These are phyloP conservation scores for Coluber constrictor DNA, from an alignment of 2,797 vertebrate species.

Conservation along the genomic window DNA sequence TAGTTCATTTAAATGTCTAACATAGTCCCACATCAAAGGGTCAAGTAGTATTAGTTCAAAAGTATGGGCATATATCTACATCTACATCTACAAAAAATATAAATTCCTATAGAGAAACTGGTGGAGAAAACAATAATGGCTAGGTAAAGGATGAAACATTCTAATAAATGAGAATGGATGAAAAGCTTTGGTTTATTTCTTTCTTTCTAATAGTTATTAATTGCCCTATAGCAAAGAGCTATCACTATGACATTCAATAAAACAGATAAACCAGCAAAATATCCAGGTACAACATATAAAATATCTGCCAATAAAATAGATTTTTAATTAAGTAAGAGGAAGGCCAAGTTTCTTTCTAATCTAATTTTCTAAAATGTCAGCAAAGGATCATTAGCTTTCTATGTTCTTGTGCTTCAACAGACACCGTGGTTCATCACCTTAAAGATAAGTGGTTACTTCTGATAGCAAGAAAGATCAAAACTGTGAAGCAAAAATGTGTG, in stretches of 20 bases:
- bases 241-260: not conserved
- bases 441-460: not conserved
- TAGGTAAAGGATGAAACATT: not conserved
- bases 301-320: not conserved
- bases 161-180: not conserved
- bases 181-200: not conserved
- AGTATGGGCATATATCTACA: not conserved
- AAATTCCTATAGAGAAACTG: not conserved
- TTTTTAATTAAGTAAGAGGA: not conserved
- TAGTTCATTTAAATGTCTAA: constrained; percentile 17
- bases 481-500: not conserved
- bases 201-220: not conserved
- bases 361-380: not conserved
- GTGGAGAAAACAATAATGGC: not conserved
- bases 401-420: not conserved
- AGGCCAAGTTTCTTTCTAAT: not conserved
- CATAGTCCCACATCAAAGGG: not conserved
- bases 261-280: constrained; percentile 1
- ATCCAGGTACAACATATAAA: not conserved
- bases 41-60: not conserved
- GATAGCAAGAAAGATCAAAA: not conserved
- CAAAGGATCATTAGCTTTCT: not conserved
- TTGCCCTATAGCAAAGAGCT: not conserved
- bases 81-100: not conserved
- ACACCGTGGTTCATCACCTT: not conserved